These are phyloP conservation scores for crab-eating macaque (Macaca fascicularis) DNA, from an alignment of 2,113 vertebrate genomes.

Conservation along the genomic window T2T-MFA8v1.1 NC_088379.1:164090501-164091000, in stretches of 20 bases:
- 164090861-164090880: constrained; percentile 19
- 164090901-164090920: neutral
- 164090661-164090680: no score
- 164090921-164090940: neutral
- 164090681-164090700: neutral
- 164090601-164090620: neutral
- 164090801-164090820: neutral
- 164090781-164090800: neutral
- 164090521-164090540: neutral
- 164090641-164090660: no score
- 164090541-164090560: neutral
- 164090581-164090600: neutral
- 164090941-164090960: constrained; percentile 41
- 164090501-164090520: neutral
- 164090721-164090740: neutral
- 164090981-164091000: constrained; percentile 28
- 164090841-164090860: constrained; percentile 1
- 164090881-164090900: constrained; percentile 45
- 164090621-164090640: neutral
- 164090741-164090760: neutral
- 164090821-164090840: neutral
- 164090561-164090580: neutral
- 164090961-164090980: constrained; percentile 20
- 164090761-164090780: neutral
- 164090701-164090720: neutral